Percentiles rank a stretch among this genome's conserved stretches.
These are phyloP conservation scores for Chaetops frenatus DNA, from an alignment of 2,113 vertebrate species.

Conservation along the genomic window DNA sequence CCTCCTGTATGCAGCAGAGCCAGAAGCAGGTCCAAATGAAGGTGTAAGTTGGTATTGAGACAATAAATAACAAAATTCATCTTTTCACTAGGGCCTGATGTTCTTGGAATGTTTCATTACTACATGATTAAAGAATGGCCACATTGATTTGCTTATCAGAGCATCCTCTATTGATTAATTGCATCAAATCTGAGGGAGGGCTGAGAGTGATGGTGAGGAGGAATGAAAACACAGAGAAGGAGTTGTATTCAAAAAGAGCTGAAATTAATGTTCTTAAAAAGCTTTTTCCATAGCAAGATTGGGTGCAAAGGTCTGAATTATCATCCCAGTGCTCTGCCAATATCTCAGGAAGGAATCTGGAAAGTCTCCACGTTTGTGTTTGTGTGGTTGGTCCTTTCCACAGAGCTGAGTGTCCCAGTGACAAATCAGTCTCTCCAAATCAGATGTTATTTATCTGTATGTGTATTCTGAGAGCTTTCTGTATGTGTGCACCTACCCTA, in stretches of 20 bases:
- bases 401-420: fast-evolving
- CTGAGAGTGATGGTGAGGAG: neutral
- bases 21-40: neutral
- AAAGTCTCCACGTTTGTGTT: neutral
- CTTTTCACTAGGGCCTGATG: neutral
- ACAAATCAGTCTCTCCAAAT: neutral
- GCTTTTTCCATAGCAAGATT: neutral
- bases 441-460: neutral
- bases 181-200: neutral
- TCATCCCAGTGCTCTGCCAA: neutral
- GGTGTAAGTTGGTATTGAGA: neutral
- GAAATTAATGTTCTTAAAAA: neutral
- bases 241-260: neutral
- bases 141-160: neutral
- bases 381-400: neutral
- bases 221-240: neutral
- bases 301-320: neutral
- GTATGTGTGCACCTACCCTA: neutral
- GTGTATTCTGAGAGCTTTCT: neutral
- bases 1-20: neutral
- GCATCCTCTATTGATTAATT: neutral
- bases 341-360: neutral
- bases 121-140: neutral
- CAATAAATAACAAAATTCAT: neutral
- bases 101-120: neutral